Conservation (phyloP, 37 sponge, comb jelly and placozoan species). For the Diacarnus erythraeanus region DNA sequence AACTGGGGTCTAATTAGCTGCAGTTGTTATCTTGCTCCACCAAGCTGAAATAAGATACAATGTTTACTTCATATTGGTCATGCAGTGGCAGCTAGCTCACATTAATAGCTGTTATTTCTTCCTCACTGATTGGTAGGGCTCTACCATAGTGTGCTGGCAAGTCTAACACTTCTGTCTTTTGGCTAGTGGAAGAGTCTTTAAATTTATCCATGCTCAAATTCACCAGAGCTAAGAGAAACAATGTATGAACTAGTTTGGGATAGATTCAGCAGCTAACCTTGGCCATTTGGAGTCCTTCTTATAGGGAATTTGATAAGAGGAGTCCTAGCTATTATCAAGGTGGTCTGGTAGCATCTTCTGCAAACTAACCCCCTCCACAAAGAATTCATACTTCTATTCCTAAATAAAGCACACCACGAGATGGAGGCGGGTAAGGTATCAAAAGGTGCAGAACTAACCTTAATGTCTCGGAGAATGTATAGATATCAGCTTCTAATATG, state of each 20-base stretch:
- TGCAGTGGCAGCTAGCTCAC: conserved; percentile 40
- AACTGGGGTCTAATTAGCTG: neutral
- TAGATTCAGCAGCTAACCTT: conserved; percentile 31
- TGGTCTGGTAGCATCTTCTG: neutral
- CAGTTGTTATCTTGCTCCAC: conserved; percentile 30
- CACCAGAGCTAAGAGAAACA: conserved; percentile 19
- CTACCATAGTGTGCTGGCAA: conserved; percentile 50
- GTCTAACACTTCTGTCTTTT: neutral
- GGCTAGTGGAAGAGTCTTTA: neutral
- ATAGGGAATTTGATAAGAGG: conserved; percentile 52
- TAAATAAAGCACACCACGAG: conserved; percentile 3
- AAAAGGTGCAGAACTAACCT: neutral
- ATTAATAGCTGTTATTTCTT: conserved; percentile 66
- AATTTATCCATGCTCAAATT: conserved; percentile 23
- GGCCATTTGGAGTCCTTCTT: conserved; percentile 47
- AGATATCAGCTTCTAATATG: neutral
- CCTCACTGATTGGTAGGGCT: conserved; percentile 21
- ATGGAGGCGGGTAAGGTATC: conserved; percentile 2
- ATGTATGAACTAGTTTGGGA: too few relatives aligned
- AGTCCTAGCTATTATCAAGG: neutral
- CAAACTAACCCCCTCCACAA: neutral
- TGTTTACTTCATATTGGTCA: conserved; percentile 4
- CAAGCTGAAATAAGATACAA: conserved; percentile 28
- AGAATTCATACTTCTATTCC: conserved; percentile 2
- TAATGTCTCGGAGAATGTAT: too few relatives aligned